Evolutionary conservation across 2,797 vertebrate species (phyloP).

Genomic region (Muraenolepis orangiensis): DNA sequence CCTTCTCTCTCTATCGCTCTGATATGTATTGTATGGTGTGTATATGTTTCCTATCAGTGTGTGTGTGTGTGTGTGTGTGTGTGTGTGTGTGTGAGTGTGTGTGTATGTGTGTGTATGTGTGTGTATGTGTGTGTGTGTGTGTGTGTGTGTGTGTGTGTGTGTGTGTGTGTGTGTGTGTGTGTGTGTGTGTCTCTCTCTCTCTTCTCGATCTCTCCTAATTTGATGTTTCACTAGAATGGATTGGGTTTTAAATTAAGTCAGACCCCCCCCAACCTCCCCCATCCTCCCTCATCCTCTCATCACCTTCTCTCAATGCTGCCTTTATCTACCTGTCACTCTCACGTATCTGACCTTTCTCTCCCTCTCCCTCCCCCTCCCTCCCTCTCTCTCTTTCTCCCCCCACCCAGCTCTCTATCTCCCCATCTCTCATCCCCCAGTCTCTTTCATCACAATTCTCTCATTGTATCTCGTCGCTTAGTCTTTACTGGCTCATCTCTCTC

Average conservation of each 20-base stretch:
- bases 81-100: too few species aligned
- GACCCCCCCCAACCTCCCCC: background rate
- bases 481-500: constrained; percentile 29
- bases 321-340: constrained; percentile 1
- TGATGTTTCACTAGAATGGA: background rate
- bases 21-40: background rate
- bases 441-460: background rate
- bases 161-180: too few species aligned
- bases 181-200: too few species aligned
- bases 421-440: constrained; percentile 2
- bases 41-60: background rate
- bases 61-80: background rate
- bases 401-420: constrained; percentile 8
- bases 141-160: background rate
- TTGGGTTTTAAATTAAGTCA: background rate
- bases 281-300: background rate
- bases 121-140: background rate
- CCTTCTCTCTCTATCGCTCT: background rate
- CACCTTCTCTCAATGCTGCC: background rate
- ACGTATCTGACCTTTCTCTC: constrained; percentile 5
- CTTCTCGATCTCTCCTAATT: background rate
- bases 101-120: background rate
- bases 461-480: background rate
- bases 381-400: constrained; percentile 12
- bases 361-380: constrained; percentile 19